phyloP scores from a whole-genome alignment of 2,113 vertebrate species.

The Oreocharis arfaki region DNA sequence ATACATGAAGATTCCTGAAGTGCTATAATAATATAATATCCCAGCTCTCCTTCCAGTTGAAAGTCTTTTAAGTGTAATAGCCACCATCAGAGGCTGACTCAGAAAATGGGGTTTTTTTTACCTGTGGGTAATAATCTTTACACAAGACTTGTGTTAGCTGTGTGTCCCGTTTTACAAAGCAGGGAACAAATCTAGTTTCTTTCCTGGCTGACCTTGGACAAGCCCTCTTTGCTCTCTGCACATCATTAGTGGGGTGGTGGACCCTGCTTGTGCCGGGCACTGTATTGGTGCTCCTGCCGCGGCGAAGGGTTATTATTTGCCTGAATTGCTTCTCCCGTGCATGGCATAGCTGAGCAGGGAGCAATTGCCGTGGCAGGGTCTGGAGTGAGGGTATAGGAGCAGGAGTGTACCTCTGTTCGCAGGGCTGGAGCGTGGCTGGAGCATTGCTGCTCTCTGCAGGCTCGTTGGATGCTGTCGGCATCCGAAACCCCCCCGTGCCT shows the following conservation, averaged over 20 bases:
- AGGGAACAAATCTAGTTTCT: not conserved
- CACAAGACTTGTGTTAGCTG: not conserved
- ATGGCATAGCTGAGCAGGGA: not conserved
- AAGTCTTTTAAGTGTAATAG: not conserved
- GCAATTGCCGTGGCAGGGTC: not conserved
- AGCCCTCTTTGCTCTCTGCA: not conserved
- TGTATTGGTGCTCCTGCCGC: not conserved
- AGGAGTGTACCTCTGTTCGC: not conserved
- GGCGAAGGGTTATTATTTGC: not conserved
- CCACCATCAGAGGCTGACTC: not conserved
- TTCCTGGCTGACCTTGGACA: not conserved
- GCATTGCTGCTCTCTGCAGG: conserved; percentile 48
- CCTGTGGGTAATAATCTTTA: not conserved
- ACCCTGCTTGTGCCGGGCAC: not conserved
- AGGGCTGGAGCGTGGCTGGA: not conserved
- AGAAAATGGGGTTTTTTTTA: not conserved
- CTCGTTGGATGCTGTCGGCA: rapidly evolving
- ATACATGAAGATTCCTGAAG: conserved; percentile 35
- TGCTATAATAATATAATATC: conserved; percentile 35
- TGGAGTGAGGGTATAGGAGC: not conserved
- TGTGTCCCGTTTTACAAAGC: not conserved
- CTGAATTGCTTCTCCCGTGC: not conserved
- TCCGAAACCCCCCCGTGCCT: rapidly evolving
- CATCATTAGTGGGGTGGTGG: not conserved
- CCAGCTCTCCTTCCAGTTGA: not conserved